Conservation (phyloP, 2,797 vertebrate genomes). For the Danio choprae region DNA sequence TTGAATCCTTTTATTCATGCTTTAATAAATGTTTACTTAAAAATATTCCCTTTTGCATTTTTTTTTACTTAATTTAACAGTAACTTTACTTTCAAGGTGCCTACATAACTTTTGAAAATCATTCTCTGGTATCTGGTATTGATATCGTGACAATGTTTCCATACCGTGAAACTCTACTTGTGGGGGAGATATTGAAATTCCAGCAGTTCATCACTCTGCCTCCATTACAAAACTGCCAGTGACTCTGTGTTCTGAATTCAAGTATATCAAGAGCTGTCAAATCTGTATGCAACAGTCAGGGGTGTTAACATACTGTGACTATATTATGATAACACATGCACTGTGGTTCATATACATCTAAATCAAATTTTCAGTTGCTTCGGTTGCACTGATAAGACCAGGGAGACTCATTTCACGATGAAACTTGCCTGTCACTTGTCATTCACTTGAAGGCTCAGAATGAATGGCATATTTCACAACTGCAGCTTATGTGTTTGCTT, state of each 20-base stretch:
- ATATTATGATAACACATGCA: background rate
- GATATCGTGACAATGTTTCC: background rate
- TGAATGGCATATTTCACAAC: background rate
- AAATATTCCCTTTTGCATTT: too few relatives aligned
- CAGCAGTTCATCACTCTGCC: background rate
- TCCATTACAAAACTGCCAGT: background rate
- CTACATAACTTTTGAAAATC: conserved; percentile 4
- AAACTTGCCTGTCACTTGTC: conserved; percentile 22
- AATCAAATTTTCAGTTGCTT: conserved; percentile 13
- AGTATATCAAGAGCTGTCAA: conserved; percentile 5
- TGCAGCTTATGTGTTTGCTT: conserved; percentile 14
- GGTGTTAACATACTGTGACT: conserved; percentile 10
- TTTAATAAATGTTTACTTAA: too few relatives aligned
- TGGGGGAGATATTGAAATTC: conserved; percentile 22
- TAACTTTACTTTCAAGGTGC: background rate
- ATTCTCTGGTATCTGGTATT: background rate
- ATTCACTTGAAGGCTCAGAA: conserved; percentile 8
- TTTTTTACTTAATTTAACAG: background rate
- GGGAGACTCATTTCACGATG: background rate
- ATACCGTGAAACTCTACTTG: conserved; percentile 13
- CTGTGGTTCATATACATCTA: conserved; percentile 12
- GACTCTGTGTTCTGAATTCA: conserved; percentile 2
- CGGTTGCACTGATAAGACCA: background rate
- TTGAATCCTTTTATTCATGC: too few relatives aligned
- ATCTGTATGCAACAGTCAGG: conserved; percentile 1